Conservation (phyloP, 2,888 invertebrate species). For the Nephrotoma appendiculata region DNA sequence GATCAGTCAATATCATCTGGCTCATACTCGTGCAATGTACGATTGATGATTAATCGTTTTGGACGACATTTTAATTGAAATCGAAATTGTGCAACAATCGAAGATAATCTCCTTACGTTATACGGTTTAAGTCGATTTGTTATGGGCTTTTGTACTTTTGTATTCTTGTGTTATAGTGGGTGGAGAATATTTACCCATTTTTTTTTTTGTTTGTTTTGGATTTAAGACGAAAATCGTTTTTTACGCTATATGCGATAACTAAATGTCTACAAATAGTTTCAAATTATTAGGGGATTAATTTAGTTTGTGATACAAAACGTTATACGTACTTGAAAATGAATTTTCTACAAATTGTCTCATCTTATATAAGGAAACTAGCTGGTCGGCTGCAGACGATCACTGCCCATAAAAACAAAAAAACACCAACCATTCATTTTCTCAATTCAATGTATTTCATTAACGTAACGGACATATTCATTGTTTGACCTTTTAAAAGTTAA, state of each 20-base stretch:
- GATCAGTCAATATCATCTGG: background rate
- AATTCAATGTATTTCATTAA: too few relatives aligned
- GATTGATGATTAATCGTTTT: background rate
- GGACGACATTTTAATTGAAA: background rate
- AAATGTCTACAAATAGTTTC: background rate
- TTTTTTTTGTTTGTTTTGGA: background rate
- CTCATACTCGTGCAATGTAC: background rate
- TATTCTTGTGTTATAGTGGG: background rate
- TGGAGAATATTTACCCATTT: background rate
- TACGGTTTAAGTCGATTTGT: background rate
- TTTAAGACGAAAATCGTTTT: background rate
- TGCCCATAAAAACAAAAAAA: too few relatives aligned
- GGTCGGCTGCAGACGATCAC: too few relatives aligned
- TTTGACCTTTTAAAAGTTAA: too few relatives aligned
- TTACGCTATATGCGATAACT: background rate
- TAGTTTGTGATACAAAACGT: background rate
- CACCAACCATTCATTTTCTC: too few relatives aligned
- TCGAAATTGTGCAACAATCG: background rate
- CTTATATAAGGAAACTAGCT: too few relatives aligned
- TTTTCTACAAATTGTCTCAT: background rate
- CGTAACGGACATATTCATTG: too few relatives aligned
- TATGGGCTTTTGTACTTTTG: background rate
- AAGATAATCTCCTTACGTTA: background rate
- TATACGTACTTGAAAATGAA: background rate
- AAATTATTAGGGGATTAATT: background rate